Evolutionary conservation across 2,888 invertebrate species (phyloP).

Genomic region (Hirtodrosophila duncani): DNA sequence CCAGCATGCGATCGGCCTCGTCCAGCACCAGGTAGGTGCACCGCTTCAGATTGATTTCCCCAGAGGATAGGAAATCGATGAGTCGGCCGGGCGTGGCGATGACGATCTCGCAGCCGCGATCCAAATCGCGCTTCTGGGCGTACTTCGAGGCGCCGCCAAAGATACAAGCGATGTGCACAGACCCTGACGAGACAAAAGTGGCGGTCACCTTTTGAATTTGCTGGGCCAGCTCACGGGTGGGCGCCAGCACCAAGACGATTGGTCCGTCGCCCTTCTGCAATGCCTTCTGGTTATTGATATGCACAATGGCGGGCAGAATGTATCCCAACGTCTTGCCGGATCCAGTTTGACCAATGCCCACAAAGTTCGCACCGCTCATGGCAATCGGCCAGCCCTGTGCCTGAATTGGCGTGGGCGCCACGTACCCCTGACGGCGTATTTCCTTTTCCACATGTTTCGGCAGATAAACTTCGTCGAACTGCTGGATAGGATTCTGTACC

Average conservation of each 20-base stretch:
- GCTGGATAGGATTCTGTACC: conserved; percentile 87
- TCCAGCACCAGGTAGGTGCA: conserved; percentile 94
- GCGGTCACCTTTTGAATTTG: conserved; percentile 91
- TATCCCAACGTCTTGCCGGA: conserved; percentile 90
- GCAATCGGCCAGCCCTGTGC: conserved; percentile 93
- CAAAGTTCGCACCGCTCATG: conserved; percentile 89
- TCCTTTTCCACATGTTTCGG: conserved; percentile 86
- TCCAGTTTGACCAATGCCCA: conserved; percentile 92
- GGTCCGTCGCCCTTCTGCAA: conserved; percentile 90
- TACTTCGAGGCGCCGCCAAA: conserved; percentile 95
- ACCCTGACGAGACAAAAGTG: conserved; percentile 88
- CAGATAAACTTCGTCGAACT: conserved; percentile 88
- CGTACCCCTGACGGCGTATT: conserved; percentile 83
- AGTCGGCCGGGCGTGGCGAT: conserved; percentile 95
- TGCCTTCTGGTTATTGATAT: conserved; percentile 89
- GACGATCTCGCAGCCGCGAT: conserved; percentile 91
- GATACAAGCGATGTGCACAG: conserved; percentile 90
- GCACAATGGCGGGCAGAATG: conserved; percentile 90
- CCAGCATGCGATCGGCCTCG: conserved; percentile 79
- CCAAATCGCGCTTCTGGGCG: conserved; percentile 85
- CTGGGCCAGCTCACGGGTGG: conserved; percentile 88
- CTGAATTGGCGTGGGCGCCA: conserved; percentile 90
- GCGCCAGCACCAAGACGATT: conserved; percentile 88
- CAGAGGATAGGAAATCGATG: conserved; percentile 91
- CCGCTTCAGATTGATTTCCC: conserved; percentile 85